Conservation (phyloP, 2,113 vertebrate species). For the Tor tambroides region DNA sequence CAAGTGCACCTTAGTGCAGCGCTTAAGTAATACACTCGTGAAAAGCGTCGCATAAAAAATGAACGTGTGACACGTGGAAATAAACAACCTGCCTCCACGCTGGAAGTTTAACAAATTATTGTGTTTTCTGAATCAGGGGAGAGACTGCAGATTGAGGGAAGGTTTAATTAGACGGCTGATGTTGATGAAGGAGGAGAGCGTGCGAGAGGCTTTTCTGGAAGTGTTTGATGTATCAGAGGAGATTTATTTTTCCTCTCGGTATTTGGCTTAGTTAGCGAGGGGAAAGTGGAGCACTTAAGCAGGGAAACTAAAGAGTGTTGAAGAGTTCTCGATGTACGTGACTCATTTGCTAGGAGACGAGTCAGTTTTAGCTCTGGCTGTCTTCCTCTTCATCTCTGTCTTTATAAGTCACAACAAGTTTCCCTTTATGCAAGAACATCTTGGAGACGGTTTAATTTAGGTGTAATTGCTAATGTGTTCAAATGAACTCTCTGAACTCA, state of each 20-base stretch:
- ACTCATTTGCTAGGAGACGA: neutral
- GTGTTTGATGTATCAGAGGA: constrained; percentile 42
- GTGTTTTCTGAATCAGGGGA: constrained; percentile 5
- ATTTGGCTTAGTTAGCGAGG: constrained; percentile 50
- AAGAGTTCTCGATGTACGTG: constrained; percentile 12
- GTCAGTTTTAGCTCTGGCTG: neutral
- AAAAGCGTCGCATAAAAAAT: constrained; percentile 66
- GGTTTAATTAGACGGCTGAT: constrained; percentile 36
- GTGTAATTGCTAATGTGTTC: neutral
- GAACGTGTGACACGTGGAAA: constrained; percentile 64
- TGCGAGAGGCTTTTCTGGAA: constrained; percentile 17
- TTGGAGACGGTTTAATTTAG: neutral
- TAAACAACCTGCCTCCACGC: constrained; percentile 70
- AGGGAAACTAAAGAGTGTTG: constrained; percentile 58
- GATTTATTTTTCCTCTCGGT: constrained; percentile 65
- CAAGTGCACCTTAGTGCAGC: constrained; percentile 31
- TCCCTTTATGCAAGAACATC: neutral
- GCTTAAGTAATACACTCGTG: constrained; percentile 63
- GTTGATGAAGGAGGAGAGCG: constrained; percentile 24
- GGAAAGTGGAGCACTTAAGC: constrained; percentile 59
- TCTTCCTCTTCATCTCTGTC: neutral
- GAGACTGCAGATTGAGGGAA: constrained; percentile 8
- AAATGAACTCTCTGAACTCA: neutral
- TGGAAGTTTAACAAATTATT: constrained; percentile 65
- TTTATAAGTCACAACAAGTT: neutral